These are phyloP conservation scores for Zingel zingel DNA, from an alignment of 2,113 vertebrate genomes.

Conservation along the genomic window DNA sequence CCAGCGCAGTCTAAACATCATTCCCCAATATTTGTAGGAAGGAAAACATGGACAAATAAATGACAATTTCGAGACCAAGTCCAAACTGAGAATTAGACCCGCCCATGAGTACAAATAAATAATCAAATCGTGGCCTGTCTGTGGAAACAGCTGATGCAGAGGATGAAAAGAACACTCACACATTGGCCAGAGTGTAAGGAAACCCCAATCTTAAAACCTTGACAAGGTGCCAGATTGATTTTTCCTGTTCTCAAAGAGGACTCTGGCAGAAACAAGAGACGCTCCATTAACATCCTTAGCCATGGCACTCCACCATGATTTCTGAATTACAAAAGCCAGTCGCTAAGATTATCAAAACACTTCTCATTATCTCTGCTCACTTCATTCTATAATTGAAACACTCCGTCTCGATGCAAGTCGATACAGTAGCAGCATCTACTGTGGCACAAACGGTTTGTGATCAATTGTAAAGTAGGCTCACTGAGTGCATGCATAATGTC, in stretches of 20 bases:
- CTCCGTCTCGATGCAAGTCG: slow-evolving; percentile 34
- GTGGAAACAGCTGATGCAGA: slow-evolving; percentile 33
- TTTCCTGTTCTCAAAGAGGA: slow-evolving; percentile 60
- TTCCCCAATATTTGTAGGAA: background rate
- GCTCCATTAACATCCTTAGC: slow-evolving; percentile 68
- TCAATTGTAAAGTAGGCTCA: slow-evolving; percentile 14
- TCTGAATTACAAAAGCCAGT: slow-evolving; percentile 63
- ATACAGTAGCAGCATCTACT: slow-evolving; percentile 42
- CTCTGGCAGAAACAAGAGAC: slow-evolving; percentile 58
- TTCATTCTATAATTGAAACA: slow-evolving; percentile 54
- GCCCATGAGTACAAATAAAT: slow-evolving; percentile 41
- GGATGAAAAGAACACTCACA: slow-evolving; percentile 43
- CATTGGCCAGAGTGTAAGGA: slow-evolving; percentile 39
- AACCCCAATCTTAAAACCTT: slow-evolving; percentile 50
- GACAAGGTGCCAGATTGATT: slow-evolving; percentile 73
- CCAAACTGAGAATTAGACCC: slow-evolving; percentile 35
- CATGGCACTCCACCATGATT: slow-evolving; percentile 52
- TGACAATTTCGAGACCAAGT: background rate
- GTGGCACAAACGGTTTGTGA: slow-evolving; percentile 15
- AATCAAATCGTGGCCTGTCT: slow-evolving; percentile 48
- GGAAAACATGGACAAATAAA: background rate
- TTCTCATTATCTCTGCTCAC: slow-evolving; percentile 64
- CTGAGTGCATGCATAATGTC: background rate
- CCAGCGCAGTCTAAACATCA: background rate
- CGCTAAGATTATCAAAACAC: slow-evolving; percentile 53